Evolutionary conservation across 2,888 invertebrate genomes (phyloP).

Genomic region (Aquatica leii): DNA sequence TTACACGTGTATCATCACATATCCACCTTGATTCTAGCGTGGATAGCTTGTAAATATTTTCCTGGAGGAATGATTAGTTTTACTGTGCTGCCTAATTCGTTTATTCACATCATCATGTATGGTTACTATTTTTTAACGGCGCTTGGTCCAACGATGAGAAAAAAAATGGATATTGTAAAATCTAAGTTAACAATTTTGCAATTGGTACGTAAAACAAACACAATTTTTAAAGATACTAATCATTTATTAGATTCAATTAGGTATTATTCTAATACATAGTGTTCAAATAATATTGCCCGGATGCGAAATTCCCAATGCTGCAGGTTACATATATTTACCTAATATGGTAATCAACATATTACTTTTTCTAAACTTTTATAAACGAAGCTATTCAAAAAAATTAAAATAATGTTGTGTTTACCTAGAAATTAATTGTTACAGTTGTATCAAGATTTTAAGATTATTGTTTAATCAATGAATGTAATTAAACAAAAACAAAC

Average conservation of each 20-base stretch:
- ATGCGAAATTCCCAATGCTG: slow-evolving; percentile 65
- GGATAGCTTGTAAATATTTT: slow-evolving; percentile 69
- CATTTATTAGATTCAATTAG: slow-evolving; percentile 70
- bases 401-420: no score
- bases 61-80: slow-evolving; percentile 74
- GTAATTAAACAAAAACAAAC: no score
- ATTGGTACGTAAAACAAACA: slow-evolving; percentile 51
- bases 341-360: slow-evolving; percentile 72
- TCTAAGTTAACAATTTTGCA: slow-evolving; percentile 67
- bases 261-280: slow-evolving; percentile 69
- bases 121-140: slow-evolving; percentile 74
- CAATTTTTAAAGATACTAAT: no score
- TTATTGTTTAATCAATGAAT: no score
- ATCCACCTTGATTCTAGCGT: slow-evolving; percentile 67
- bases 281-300: slow-evolving; percentile 64
- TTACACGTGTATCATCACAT: slow-evolving; percentile 79
- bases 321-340: slow-evolving; percentile 66
- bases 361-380: slow-evolving; percentile 77
- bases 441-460: no score
- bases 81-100: slow-evolving; percentile 71
- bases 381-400: slow-evolving; percentile 64
- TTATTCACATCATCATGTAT: slow-evolving; percentile 81
- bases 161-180: slow-evolving; percentile 67
- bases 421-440: no score
- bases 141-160: slow-evolving; percentile 67